Conservation (phyloP, 2,797 vertebrate genomes). For the Sorex maritimensis region DNA sequence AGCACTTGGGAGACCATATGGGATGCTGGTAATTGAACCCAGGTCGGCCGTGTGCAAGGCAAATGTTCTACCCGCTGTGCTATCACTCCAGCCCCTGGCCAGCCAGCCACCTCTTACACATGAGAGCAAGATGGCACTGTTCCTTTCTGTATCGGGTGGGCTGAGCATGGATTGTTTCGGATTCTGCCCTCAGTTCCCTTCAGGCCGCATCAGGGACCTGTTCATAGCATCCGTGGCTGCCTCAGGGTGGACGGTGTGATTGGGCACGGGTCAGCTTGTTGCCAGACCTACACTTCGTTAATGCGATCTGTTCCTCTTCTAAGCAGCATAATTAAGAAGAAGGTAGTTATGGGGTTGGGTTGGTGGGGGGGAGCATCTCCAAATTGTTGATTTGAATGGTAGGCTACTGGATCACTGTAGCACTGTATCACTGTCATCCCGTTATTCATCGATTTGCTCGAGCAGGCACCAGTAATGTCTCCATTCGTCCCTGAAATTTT, state of each 20-base stretch:
- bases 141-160: not conserved
- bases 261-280: not conserved
- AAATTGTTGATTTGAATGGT: constrained; percentile 6
- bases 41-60: too few relatives aligned
- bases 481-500: too few relatives aligned
- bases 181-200: not conserved
- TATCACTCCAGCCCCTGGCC: too few relatives aligned
- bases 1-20: too few relatives aligned
- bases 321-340: not conserved
- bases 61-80: too few relatives aligned
- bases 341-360: not conserved
- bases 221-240: not conserved
- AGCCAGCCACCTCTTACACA: not conserved
- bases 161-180: constrained; percentile 3
- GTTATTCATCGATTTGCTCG: too few relatives aligned
- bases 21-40: too few relatives aligned
- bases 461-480: too few relatives aligned
- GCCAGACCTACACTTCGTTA: not conserved
- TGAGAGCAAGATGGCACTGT: not conserved
- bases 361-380: not conserved
- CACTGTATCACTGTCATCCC: too few relatives aligned
- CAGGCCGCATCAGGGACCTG: not conserved
- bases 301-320: constrained; percentile 20
- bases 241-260: not conserved
- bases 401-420: not conserved